phyloP scores from a whole-genome alignment of 2,113 vertebrate genomes.

The Oceanites oceanicus region DNA sequence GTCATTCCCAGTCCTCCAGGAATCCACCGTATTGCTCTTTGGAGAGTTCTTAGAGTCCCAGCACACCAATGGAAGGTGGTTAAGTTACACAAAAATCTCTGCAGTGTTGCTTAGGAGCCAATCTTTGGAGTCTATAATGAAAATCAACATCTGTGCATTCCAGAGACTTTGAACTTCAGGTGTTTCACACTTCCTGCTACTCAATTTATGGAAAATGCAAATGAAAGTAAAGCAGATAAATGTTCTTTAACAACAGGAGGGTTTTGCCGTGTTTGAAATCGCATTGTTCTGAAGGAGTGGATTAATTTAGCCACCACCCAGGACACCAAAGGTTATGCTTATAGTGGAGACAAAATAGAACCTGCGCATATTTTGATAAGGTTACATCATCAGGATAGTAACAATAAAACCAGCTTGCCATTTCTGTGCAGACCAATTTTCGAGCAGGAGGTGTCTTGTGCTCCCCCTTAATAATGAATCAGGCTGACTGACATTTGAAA shows the following conservation, averaged over 20 bases:
- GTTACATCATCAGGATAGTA: not conserved
- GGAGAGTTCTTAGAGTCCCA: slow-evolving; percentile 36
- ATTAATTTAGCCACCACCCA: slow-evolving; percentile 63
- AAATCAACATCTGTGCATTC: slow-evolving; percentile 42
- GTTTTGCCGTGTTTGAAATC: slow-evolving; percentile 48
- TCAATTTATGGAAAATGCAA: slow-evolving; percentile 70
- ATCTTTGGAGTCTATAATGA: slow-evolving; percentile 19
- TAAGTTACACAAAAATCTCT: slow-evolving; percentile 58
- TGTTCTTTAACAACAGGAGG: slow-evolving; percentile 59
- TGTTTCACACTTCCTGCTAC: slow-evolving; percentile 70
- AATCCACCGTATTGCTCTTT: not conserved
- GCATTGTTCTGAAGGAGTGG: slow-evolving; percentile 12
- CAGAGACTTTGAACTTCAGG: slow-evolving; percentile 70
- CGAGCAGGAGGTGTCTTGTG: slow-evolving; percentile 53
- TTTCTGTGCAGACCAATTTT: slow-evolving; percentile 32
- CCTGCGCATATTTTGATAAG: slow-evolving; percentile 1
- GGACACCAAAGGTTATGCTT: slow-evolving; percentile 55
- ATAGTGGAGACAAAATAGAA: slow-evolving; percentile 44
- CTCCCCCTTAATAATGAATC: slow-evolving; percentile 63
- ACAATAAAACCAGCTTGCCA: slow-evolving; percentile 34
- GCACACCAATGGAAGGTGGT: slow-evolving; percentile 3
- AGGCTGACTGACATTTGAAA: slow-evolving; percentile 72
- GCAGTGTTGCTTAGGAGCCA: slow-evolving; percentile 27
- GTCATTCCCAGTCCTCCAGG: slow-evolving; percentile 20
- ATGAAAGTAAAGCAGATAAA: slow-evolving; percentile 63